Percentiles rank a stretch among this genome's conserved stretches.
These are phyloP conservation scores for Prochilodus magdalenae DNA, from an alignment of 2,113 vertebrate species.

Conservation along the genomic window DNA sequence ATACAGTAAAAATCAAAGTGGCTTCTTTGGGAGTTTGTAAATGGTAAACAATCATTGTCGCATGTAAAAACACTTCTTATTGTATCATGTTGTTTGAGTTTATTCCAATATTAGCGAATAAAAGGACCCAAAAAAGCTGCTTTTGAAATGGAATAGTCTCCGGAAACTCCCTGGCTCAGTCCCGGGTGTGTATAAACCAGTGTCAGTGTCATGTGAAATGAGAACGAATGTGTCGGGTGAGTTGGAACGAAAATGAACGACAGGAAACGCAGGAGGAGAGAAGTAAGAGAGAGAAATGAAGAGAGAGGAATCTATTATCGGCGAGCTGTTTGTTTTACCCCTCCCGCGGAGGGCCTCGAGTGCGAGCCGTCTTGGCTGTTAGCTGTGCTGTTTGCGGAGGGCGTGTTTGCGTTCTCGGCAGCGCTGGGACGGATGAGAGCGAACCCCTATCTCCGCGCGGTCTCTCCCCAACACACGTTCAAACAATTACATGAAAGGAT, in stretches of 20 bases:
- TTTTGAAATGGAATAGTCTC: too few relatives aligned
- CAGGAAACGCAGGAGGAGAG: background rate
- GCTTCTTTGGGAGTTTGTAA: too few relatives aligned
- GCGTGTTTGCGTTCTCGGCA: constrained; percentile 54
- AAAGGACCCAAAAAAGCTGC: too few relatives aligned
- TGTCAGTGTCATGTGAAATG: background rate
- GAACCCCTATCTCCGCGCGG: constrained; percentile 55
- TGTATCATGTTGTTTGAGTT: too few relatives aligned
- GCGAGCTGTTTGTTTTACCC: constrained; percentile 67
- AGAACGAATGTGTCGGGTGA: background rate
- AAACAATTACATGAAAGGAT: constrained; percentile 60
- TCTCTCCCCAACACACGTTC: constrained; percentile 49
- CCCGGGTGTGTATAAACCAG: background rate
- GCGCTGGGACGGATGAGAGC: constrained; percentile 40
- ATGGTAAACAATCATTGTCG: too few relatives aligned
- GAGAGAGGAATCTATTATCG: constrained; percentile 61
- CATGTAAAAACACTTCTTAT: too few relatives aligned
- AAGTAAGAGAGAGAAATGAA: background rate
- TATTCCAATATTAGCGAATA: too few relatives aligned
- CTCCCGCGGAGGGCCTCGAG: constrained; percentile 53
- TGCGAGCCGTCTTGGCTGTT: constrained; percentile 65
- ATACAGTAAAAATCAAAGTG: too few relatives aligned
- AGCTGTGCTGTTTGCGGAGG: constrained; percentile 70
- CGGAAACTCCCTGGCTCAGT: too few relatives aligned
- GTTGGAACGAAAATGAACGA: background rate